phyloP scores from a whole-genome alignment of 2,888 invertebrate genomes.

The Polylopha cassiicola region DNA sequence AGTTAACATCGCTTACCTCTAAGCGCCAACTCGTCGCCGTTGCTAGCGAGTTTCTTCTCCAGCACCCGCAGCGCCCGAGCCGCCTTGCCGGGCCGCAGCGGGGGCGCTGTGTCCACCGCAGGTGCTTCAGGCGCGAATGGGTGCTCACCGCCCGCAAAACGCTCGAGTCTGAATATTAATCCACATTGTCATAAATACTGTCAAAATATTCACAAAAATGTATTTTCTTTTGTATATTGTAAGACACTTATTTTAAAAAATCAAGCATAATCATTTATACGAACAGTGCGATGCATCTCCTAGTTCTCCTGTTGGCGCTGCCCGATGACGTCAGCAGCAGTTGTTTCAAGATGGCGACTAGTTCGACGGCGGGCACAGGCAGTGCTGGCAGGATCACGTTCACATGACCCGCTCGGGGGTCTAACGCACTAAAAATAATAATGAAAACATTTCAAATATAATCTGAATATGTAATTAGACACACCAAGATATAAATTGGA shows the following conservation, averaged over 20 bases:
- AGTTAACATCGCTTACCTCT: slow-evolving; percentile 40
- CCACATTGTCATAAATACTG: not conserved
- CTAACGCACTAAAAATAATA: slow-evolving; percentile 53
- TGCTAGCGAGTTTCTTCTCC: slow-evolving; percentile 63
- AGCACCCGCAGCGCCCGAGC: slow-evolving; percentile 63
- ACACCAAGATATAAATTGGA: too few species aligned
- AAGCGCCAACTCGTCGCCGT: slow-evolving; percentile 63
- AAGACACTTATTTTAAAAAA: too few species aligned
- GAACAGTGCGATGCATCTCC: slow-evolving; percentile 48
- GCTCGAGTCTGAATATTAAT: slow-evolving; percentile 70
- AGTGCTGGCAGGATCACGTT: slow-evolving; percentile 84
- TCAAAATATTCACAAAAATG: too few species aligned
- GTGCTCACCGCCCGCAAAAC: slow-evolving; percentile 78
- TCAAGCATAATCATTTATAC: too few species aligned
- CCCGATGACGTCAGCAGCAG: slow-evolving; percentile 67
- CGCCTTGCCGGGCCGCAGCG: slow-evolving; percentile 49
- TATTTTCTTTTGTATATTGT: not conserved
- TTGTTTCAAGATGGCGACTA: slow-evolving; percentile 74
- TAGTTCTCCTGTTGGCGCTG: slow-evolving; percentile 77
- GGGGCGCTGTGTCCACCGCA: slow-evolving; percentile 43
- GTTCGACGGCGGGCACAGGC: slow-evolving; percentile 76
- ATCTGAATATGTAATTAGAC: too few species aligned
- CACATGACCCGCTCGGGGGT: slow-evolving; percentile 89
- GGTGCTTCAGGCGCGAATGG: slow-evolving; percentile 64
- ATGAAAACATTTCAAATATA: not conserved